Evolutionary conservation across 1,140 invertebrate species (phyloP), one percentile per base, ranked within the genome.

Genomic region (Pogonomyrmex californicus): DNA sequence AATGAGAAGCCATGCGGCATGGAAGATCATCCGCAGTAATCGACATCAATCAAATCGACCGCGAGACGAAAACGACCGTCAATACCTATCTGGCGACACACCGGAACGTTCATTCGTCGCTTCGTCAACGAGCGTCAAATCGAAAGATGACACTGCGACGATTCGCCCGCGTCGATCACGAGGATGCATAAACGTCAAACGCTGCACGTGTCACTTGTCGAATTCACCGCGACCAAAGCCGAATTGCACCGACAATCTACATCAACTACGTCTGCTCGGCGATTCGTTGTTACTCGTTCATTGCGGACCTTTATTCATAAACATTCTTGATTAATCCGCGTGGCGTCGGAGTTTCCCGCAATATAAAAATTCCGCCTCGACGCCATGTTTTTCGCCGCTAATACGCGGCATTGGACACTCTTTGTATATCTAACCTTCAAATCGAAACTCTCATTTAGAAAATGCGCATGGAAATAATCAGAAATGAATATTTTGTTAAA

Each of bases 171-270:
- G 79, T 83, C 68, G 68, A 73, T 62, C 79, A 83, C 54, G 54
- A 68, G 56, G n/a, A n/a, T 47, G 68, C 68, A 47, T 83, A 75
- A 76, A 81, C 38, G 65, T 71, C 77, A 62, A 41, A 62, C 66
- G 65, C 2, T 68, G 79, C 79, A 83, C 79, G 79, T 83, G 79
- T 83, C 68, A 75, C 79, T 83, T 12, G 79, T 83, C 54, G 54
- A 83, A 58, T 23, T 36, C 44, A 56, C 41, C 41, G 54, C 68
- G 41, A 47, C 30, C 33, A 41, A 56, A 23, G 38, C 30, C 68
- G 54, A 83, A 60, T 47, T 60, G 79, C 66, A 44, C 51, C 79
- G 66, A 60, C 79, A 82, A 23, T 58, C 65, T 7, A 38, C 51
- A 17, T 71, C 78, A 7, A 58, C 66, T 12, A 54, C 6, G n/a